Evolutionary conservation across 2,888 invertebrate species (phyloP), one percentile per base, ranked within the genome.

Genomic region (Tetheella fluctuosa): DNA sequence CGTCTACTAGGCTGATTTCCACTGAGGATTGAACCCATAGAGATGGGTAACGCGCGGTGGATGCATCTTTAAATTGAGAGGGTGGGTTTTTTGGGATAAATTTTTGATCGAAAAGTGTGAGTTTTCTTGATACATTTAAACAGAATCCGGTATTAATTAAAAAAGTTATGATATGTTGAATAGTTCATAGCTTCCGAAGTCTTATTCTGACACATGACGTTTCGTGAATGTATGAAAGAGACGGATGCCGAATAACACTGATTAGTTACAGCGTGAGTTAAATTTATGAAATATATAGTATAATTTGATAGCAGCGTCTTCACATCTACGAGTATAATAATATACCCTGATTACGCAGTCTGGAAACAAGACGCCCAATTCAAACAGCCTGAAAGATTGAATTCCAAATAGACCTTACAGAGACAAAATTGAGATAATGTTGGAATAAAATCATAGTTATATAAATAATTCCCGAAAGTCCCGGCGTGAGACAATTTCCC

Each of bases 11-110:
- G 58, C 58, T 74, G 74, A 75, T 75, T 75, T 74, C 75, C 73
- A 65, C 66, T 60, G 69, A 66, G 76, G 65, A 68, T 71, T 63
- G 66, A 58, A 65, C 64, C 64, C 63, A 62, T 60, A 63, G 67
- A 66, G 69, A 25, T 64, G 66, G 64, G 20, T n/a, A n/a, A 8
- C 15, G 7, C 20, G 42, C 15, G 37, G 42, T 17, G 42, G 15
- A 42, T 42, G 42, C 42, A 42, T n/a, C 42, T 42, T 42, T 17
- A 42, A 42, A 48, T 48, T 48, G 48, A 48, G 48, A 48, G 48
- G 42, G 48, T 48, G 48, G 4, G 7, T 12, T 12, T 42, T 17
- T 3, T 15, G 39, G n/a, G n/a, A n/a, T 42, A 42, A 7, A 17
- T 42, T 17, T 42, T 6, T 42, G 17, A 42, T 42, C 17, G 7